phyloP scores from a whole-genome alignment of 1,140 invertebrate genomes.

The Drosophila triauraria region DNA sequence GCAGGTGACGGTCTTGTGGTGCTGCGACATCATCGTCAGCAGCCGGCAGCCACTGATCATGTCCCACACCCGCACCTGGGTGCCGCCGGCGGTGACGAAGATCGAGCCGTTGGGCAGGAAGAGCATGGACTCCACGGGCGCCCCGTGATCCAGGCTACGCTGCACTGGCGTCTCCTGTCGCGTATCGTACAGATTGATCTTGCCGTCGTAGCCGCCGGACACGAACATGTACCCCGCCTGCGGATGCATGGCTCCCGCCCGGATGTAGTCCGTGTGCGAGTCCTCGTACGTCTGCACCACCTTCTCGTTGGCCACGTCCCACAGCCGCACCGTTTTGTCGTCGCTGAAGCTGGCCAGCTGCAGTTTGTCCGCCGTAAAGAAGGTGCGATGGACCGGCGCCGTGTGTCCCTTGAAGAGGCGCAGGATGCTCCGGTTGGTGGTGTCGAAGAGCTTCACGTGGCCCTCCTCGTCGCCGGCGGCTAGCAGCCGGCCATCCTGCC shows the following conservation, averaged over 20 bases:
- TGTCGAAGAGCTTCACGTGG: constrained; percentile 95
- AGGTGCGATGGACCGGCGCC: constrained; percentile 91
- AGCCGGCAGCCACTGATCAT: constrained; percentile 93
- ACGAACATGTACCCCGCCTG: constrained; percentile 91
- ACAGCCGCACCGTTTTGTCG: constrained; percentile 94
- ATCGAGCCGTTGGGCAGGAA: constrained; percentile 96
- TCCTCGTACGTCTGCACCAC: constrained; percentile 89
- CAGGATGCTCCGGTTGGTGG: constrained; percentile 91
- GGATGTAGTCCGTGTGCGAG: constrained; percentile 92
- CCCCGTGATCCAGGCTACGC: constrained; percentile 93
- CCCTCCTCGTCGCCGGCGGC: constrained; percentile 95
- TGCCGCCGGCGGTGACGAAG: constrained; percentile 96
- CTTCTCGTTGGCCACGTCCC: constrained; percentile 95
- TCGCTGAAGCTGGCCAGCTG: constrained; percentile 96
- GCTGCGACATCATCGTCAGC: constrained; percentile 91
- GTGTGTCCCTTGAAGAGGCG: constrained; percentile 87
- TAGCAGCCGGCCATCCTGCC: constrained; percentile 93
- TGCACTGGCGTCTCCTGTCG: constrained; percentile 89
- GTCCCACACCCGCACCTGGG: constrained; percentile 97
- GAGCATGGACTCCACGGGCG: constrained; percentile 95
- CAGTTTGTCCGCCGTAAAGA: constrained; percentile 92
- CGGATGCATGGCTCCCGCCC: constrained; percentile 92
- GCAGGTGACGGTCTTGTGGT: constrained; percentile 97
- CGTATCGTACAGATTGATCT: constrained; percentile 95
- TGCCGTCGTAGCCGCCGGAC: constrained; percentile 97